Evolutionary conservation across 2,797 vertebrate genomes (phyloP), one percentile per base, ranked within the genome.

Genomic region (Malacoraja senta): DNA sequence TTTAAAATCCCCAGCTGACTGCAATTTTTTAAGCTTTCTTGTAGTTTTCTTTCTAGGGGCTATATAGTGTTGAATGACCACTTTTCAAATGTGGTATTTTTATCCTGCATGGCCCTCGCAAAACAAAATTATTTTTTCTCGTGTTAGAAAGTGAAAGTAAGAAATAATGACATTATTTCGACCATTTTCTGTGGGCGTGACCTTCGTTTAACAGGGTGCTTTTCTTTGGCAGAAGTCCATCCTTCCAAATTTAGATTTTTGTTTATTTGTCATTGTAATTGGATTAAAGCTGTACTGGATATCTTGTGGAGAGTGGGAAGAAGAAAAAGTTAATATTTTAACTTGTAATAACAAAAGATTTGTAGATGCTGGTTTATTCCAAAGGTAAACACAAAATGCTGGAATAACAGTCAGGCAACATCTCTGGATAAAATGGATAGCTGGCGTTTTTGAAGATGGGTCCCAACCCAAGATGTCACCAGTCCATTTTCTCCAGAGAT

Each of bases 151-250:
- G 44, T 7, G 83, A 29, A 35, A 78, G 15, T 19, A 79, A 19
- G 32, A 32, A 65, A 61, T 84, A 58, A 84, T 84, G 53, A 84
- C 81, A 84, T 84, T 61, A 53, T 84, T 84, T 84, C 53, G n/a
- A 29, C 53, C 53, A n/a, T 6, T 24, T 61, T 84, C 81, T 84
- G 21, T 61, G 53, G 10, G 24, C 26, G 26, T 12, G 38, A 83
- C 26, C 8, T 3, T 83, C 26, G 80, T 83, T 83, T 83, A 53
- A 26, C 80, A 15, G 81, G 26, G 2, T 84, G 10, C 9, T 9
- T 13, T 83, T 29, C n/a, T 83, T 53, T 83, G 44, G 38, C 44
- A 58, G 53, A 53, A 21, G 38, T 44, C 79, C 21, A 9, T 81
- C 19, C 79, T 81, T 21, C 32, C 79, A 83, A 53, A 53, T 53